phyloP scores from a whole-genome alignment of 2,888 invertebrate genomes.

The Lepidocyrtoides sp. region DNA sequence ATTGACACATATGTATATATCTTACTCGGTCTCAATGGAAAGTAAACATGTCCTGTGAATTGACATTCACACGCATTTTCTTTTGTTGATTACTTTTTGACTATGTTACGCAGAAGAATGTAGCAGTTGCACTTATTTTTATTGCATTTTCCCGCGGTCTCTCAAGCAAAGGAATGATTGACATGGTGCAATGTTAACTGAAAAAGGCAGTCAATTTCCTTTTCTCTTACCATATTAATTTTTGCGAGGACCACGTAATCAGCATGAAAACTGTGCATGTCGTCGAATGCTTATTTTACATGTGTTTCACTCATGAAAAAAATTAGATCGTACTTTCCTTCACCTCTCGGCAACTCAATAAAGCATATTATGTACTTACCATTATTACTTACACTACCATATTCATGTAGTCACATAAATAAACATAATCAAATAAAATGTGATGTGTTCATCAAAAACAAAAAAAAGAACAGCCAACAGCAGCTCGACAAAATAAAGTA shows the following conservation, averaged over 20 bases:
- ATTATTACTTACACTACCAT: not conserved
- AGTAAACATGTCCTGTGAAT: slow-evolving; percentile 4
- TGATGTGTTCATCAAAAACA: not conserved
- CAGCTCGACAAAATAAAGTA: not conserved
- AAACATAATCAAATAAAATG: not conserved
- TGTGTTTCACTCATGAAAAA: slow-evolving; percentile 44
- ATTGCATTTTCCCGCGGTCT: not conserved
- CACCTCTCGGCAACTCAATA: not conserved
- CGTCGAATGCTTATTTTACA: slow-evolving; percentile 15
- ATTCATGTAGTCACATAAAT: no score
- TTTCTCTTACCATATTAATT: slow-evolving; percentile 28
- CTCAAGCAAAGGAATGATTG: not conserved
- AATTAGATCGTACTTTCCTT: slow-evolving; percentile 51
- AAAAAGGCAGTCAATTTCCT: slow-evolving; percentile 17
- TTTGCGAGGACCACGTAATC: not conserved
- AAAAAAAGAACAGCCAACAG: not conserved
- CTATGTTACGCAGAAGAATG: not conserved
- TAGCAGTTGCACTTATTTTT: slow-evolving; percentile 8
- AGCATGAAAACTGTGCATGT: slow-evolving; percentile 58
- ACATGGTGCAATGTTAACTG: not conserved
- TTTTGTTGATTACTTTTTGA: slow-evolving; percentile 33
- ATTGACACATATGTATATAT: not conserved
- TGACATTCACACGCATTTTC: not conserved
- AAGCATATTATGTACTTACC: not conserved
- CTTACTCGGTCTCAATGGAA: not conserved